Evolutionary conservation across 2,113 vertebrate species (phyloP).

Genomic region (Galeopterus variegatus): DNA sequence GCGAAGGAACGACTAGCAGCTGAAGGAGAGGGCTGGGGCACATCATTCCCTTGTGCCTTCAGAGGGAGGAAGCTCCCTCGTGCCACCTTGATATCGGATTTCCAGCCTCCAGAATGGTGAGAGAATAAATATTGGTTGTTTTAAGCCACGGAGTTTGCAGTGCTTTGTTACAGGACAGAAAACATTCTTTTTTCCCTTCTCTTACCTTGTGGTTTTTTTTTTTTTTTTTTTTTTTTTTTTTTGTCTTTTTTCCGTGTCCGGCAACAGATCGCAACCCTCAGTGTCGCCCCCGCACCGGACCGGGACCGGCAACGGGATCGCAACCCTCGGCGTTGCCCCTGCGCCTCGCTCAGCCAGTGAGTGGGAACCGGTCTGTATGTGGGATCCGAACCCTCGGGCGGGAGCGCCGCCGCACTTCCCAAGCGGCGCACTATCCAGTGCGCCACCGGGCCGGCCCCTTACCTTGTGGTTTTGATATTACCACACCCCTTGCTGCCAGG

Average conservation of each 20-base stretch:
- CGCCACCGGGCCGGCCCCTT: too few relatives aligned
- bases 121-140: neutral
- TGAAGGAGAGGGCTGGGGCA: fast-evolving
- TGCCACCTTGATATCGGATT: fast-evolving
- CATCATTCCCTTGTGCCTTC: fast-evolving
- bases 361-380: too few relatives aligned
- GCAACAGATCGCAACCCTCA: too few relatives aligned
- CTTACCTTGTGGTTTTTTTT: neutral
- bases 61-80: fast-evolving
- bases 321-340: too few relatives aligned
- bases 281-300: too few relatives aligned
- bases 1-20: fast-evolving
- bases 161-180: neutral
- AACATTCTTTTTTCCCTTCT: fast-evolving
- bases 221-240: too few relatives aligned
- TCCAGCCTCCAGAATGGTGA: fast-evolving
- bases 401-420: too few relatives aligned
- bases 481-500: neutral
- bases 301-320: too few relatives aligned
- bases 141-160: neutral
- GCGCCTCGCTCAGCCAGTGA: too few relatives aligned
- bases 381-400: too few relatives aligned
- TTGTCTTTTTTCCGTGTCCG: too few relatives aligned
- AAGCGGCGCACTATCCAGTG: too few relatives aligned
- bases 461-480: fast-evolving